Percentiles rank a stretch among this genome's conserved stretches.
phyloP scores from a whole-genome alignment of 2,888 invertebrate species.

The Dione vanillae region DNA sequence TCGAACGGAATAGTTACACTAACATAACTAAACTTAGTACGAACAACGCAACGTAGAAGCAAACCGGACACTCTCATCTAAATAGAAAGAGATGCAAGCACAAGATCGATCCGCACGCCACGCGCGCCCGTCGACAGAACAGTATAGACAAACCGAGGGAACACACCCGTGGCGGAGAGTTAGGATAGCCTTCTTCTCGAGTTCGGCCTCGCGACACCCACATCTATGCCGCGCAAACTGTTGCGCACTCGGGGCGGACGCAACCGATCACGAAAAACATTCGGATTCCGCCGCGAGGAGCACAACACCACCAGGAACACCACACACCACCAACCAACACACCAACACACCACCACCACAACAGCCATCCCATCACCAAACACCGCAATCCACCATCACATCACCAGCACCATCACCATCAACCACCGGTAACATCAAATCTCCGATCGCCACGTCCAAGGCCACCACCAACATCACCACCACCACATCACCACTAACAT shows the following conservation, averaged over 20 bases:
- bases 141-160: not conserved
- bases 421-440: too few relatives aligned
- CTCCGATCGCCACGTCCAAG: too few relatives aligned
- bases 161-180: not conserved
- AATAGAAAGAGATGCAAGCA: not conserved
- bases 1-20: not conserved
- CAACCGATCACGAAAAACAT: too few relatives aligned
- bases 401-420: too few relatives aligned
- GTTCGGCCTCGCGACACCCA: not conserved
- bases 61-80: not conserved
- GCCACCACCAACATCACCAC: not conserved
- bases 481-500: too few relatives aligned
- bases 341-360: too few relatives aligned
- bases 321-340: too few relatives aligned
- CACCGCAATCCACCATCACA: too few relatives aligned
- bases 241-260: not conserved
- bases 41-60: not conserved
- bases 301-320: too few relatives aligned
- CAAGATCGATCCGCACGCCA: not conserved
- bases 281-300: not conserved
- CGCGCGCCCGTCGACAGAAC: slow-evolving; percentile 17
- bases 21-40: not conserved
- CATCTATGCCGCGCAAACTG: not conserved
- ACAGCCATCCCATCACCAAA: too few relatives aligned
- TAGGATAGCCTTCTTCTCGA: too few relatives aligned